Evolutionary conservation across 2,797 vertebrate species (phyloP).

Genomic region (Australoheros facetus): DNA sequence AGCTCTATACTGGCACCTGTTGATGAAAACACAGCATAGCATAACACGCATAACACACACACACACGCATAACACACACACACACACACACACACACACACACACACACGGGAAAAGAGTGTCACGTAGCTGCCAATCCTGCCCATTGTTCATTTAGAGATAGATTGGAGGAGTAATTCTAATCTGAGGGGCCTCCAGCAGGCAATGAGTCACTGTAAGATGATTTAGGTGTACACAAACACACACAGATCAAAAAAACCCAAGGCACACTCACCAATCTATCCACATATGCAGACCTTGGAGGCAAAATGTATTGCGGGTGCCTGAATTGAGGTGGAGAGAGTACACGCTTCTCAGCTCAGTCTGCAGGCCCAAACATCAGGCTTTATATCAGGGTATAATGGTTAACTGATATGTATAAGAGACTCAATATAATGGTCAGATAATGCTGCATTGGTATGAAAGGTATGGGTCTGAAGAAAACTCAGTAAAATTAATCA

Average conservation of each 20-base stretch:
- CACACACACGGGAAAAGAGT: not conserved
- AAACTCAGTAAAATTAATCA: not conserved
- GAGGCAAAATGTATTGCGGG: conserved; percentile 7
- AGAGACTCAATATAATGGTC: conserved; percentile 15
- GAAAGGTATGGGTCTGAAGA: not conserved
- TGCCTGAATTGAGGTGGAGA: not conserved
- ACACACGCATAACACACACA: not conserved
- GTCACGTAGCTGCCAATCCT: conserved; percentile 22
- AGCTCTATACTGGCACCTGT: conserved; percentile 80
- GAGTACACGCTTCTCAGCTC: not conserved
- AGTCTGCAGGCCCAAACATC: conserved; percentile 5
- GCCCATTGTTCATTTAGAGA: conserved; percentile 31
- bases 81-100: not conserved
- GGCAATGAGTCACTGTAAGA: conserved; percentile 29
- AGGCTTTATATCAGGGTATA: not conserved
- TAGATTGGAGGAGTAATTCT: conserved; percentile 29
- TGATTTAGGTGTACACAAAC: conserved; percentile 11
- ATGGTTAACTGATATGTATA: conserved; percentile 31
- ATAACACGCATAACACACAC: not conserved
- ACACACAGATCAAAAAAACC: conserved; percentile 5
- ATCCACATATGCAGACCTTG: conserved; percentile 11
- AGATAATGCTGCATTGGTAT: not conserved
- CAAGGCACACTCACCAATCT: not conserved
- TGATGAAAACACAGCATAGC: conserved; percentile 72
- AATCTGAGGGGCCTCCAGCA: conserved; percentile 28